Conservation (phyloP, 2,113 vertebrate genomes). For the Stegostoma tigrinum region DNA sequence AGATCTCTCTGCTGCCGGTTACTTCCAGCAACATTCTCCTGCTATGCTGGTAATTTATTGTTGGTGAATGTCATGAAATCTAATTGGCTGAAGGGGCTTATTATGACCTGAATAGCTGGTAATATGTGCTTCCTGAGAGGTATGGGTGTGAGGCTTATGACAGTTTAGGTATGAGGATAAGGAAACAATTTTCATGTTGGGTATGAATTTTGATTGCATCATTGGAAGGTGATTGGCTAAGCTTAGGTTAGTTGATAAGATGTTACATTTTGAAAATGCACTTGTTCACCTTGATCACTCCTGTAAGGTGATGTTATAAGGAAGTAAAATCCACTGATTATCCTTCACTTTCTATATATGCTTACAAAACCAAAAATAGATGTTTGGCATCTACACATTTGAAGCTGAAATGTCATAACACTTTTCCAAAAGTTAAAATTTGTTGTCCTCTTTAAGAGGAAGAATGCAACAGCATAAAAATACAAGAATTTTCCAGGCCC, state of each 20-base stretch:
- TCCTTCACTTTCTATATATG: not conserved
- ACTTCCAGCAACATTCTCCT: not conserved
- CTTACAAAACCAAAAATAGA: not conserved
- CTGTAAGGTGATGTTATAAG: not conserved
- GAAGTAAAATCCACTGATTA: not conserved
- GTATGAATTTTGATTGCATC: not conserved
- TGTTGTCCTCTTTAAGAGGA: not conserved
- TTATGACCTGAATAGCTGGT: not conserved
- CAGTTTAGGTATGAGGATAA: not conserved
- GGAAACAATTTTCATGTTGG: not conserved
- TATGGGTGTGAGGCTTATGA: not conserved
- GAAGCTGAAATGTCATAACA: not conserved
- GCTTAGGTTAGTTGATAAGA: no score
- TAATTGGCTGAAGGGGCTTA: not conserved
- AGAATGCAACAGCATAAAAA: not conserved
- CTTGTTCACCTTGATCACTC: not conserved
- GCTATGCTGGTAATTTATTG: not conserved
- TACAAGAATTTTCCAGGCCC: no score
- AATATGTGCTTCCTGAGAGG: no score
- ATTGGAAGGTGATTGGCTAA: not conserved
- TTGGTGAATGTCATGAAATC: not conserved
- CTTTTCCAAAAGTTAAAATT: not conserved
- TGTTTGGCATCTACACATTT: not conserved
- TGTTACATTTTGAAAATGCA: not conserved
- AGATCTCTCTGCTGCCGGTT: not conserved